Base-by-base conservation (phyloP, 1,140 invertebrate species). In the Micrasema minimum region DNA sequence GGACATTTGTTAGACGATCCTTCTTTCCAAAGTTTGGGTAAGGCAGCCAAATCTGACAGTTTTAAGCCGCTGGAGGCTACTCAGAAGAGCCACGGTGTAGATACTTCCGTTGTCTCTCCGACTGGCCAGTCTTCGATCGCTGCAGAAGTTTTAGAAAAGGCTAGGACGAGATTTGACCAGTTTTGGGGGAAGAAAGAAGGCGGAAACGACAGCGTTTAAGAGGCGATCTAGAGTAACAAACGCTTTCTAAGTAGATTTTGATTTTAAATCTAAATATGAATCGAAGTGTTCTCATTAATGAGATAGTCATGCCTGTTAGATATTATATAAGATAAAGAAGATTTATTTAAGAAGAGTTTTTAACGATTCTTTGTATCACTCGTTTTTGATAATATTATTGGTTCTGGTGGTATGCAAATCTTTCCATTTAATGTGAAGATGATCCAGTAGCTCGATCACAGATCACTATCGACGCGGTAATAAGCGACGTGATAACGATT, bases 161-260 rank as follows among this genome's bases (percentile, higher is more conserved):
- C 93, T 71, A 89, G 91, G 67, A 92, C 90, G 79, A 89, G 93
- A 68, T 93, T 94, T 77, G 92, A 95, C 82, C 90, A 93, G 77
- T 95, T 95, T 81, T 96, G 93, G 93, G 91, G 91, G 51, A 85
- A 84, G 66, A 85, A 84, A 57, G 83, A 85, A 62, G 66, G 62
- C 16, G 65, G 67, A 79, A 85, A 77, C 66, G 83, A 84, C 71
- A 81, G 79, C 66, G 83, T 85, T 76, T 85, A 84, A 69, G 50
- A 41, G 10, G 14, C 45, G 26, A 31, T 37, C 38, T 59, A 61
- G 53, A 51, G 2, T n/a, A n/a, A n/a, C n/a, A n/a, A 62, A 70
- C 51, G 72, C 69, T 75, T 71, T 75, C 64, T 64, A 55, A 26
- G 69, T 75, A 71, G 69, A 53, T 53, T 5, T 12, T 53, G n/a